phyloP scores from a whole-genome alignment of 2,797 vertebrate species.

The Xiphophorus birchmanni region DNA sequence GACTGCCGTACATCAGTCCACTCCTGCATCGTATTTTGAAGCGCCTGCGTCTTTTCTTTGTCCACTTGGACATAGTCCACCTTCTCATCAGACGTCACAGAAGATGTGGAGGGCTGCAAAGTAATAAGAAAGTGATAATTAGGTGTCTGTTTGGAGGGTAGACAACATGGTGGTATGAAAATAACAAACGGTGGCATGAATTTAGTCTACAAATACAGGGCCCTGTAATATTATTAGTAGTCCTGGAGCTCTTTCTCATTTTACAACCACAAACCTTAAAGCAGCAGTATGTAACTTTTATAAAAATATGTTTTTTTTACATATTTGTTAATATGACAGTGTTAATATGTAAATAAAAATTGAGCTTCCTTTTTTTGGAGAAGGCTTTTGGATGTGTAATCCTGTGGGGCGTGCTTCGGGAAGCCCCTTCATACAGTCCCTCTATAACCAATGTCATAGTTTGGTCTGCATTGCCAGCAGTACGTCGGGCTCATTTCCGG shows the following conservation, averaged over 20 bases:
- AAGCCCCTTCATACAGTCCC: background rate
- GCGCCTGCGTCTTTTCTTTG: conserved; percentile 96
- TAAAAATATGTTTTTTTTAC: too few species aligned
- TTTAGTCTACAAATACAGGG: background rate
- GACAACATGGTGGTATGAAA: background rate
- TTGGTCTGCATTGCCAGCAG: too few species aligned
- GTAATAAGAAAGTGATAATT: conserved; percentile 14
- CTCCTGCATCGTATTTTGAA: conserved; percentile 99
- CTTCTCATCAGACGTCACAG: conserved; percentile 94
- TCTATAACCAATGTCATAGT: background rate
- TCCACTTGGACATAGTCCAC: conserved; percentile 99
- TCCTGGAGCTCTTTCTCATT: background rate
- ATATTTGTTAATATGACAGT: too few species aligned
- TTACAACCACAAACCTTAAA: background rate
- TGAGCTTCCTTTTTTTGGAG: background rate
- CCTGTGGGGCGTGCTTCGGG: background rate
- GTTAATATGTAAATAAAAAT: too few species aligned
- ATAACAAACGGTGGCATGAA: background rate
- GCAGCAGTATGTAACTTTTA: too few species aligned
- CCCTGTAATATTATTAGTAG: background rate
- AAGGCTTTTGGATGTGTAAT: background rate
- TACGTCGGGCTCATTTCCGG: too few species aligned
- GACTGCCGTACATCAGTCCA: conserved; percentile 99
- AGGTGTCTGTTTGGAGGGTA: conserved; percentile 2
- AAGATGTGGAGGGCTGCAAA: conserved; percentile 93